Percentiles rank a stretch among this genome's conserved stretches.
Conservation (phyloP, 1,140 invertebrate species). For the Cherax destructor region DNA sequence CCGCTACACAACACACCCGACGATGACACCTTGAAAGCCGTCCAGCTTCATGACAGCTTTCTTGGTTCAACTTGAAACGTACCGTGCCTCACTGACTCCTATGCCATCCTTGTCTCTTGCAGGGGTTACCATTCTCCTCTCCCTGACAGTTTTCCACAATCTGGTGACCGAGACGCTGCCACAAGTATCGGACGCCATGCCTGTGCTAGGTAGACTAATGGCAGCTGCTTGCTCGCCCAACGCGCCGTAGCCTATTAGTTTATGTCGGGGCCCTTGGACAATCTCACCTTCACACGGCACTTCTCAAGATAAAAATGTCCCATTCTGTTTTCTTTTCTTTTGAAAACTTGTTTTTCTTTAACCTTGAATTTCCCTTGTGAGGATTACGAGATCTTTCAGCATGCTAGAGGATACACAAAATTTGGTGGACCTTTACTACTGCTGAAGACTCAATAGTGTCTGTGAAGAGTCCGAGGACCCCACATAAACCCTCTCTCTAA, state of each 20-base stretch:
- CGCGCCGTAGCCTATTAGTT: conserved; percentile 42
- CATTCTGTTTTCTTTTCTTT: too few species aligned
- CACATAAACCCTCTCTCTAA: conserved; percentile 56
- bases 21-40: conserved; percentile 42
- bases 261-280: conserved; percentile 25
- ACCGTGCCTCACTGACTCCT: conserved; percentile 56
- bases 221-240: conserved; percentile 33
- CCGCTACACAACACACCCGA: conserved; percentile 34
- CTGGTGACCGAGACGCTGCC: conserved; percentile 96
- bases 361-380: too few species aligned
- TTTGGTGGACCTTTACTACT: too few species aligned
- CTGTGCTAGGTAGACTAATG: conserved; percentile 76
- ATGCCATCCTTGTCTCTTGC: conserved; percentile 74
- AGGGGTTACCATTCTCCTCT: conserved; percentile 99
- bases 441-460: background rate
- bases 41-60: conserved; percentile 46
- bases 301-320: too few species aligned
- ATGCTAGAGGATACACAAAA: too few species aligned
- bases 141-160: conserved; percentile 99
- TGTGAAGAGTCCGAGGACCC: background rate
- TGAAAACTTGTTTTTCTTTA: too few species aligned
- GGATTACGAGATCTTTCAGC: too few species aligned
- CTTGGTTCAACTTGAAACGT: conserved; percentile 33
- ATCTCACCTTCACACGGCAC: background rate
- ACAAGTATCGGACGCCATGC: conserved; percentile 91